These are phyloP conservation scores for Alces alces DNA, from an alignment of 2,113 vertebrate genomes.

Conservation along the genomic window DNA sequence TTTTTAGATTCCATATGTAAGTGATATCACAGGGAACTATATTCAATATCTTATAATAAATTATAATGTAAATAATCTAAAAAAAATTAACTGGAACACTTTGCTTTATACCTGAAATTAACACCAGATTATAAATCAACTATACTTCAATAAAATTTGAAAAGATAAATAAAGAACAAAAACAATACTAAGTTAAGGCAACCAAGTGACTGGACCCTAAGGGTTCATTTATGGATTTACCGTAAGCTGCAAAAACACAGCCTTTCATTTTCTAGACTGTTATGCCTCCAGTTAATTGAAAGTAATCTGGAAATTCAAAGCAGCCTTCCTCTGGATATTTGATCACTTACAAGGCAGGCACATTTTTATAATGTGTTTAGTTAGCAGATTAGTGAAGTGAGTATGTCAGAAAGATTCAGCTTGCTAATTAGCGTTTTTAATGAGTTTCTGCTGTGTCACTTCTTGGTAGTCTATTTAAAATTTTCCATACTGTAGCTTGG, in stretches of 20 bases:
- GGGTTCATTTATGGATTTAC: background rate
- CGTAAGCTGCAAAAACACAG: background rate
- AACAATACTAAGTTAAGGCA: background rate
- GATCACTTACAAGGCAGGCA: background rate
- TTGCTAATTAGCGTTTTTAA: slow-evolving; percentile 49
- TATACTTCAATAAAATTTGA: background rate
- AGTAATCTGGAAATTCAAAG: slow-evolving; percentile 28
- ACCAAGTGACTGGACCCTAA: background rate
- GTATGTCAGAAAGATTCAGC: slow-evolving; percentile 37
- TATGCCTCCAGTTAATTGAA: background rate
- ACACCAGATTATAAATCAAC: background rate
- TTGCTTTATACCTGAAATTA: background rate
- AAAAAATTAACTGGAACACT: background rate
- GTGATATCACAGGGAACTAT: background rate
- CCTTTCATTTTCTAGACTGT: background rate
- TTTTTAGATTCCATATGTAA: background rate
- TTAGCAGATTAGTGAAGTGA: slow-evolving; percentile 32
- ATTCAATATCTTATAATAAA: background rate
- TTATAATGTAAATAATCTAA: background rate
- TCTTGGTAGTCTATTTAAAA: slow-evolving; percentile 4
- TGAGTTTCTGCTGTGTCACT: slow-evolving; percentile 50
- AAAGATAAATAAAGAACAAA: background rate
- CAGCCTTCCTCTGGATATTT: background rate
- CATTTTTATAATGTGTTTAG: slow-evolving; percentile 40
- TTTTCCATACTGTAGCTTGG: background rate